phyloP scores from a whole-genome alignment of 2,888 invertebrate genomes.

The Spialia ferax region DNA sequence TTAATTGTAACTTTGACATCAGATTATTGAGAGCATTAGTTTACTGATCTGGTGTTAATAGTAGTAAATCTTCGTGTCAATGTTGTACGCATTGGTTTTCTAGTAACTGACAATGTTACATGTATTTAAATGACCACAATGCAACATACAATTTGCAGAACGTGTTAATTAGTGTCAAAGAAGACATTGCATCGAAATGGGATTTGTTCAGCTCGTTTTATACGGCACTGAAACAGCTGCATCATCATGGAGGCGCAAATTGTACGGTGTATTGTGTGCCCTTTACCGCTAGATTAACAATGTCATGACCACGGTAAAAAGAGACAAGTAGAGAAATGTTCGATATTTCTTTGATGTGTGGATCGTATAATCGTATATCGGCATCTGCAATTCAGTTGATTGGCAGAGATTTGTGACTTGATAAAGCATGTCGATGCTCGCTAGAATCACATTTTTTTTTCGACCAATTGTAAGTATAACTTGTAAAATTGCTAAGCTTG shows the following conservation, averaged over 20 bases:
- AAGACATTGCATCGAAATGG: too few relatives aligned
- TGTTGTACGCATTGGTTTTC: not conserved
- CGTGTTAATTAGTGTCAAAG: not conserved
- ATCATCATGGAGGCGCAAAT: not conserved
- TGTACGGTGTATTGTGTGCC: not conserved
- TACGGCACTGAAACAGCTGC: too few relatives aligned
- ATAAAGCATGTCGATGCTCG: too few relatives aligned
- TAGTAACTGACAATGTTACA: slow-evolving; percentile 3
- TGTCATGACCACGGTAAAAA: not conserved
- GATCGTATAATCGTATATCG: not conserved
- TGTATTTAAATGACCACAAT: not conserved
- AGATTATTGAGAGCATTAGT: not conserved
- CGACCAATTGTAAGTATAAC: too few relatives aligned
- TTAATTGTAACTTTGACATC: not conserved
- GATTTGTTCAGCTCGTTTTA: too few relatives aligned
- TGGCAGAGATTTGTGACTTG: not conserved
- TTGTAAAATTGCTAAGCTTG: too few relatives aligned
- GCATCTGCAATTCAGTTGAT: too few relatives aligned
- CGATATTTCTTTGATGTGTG: not conserved
- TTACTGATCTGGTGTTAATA: not conserved
- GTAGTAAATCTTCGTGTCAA: not conserved
- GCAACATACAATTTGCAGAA: not conserved
- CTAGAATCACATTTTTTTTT: too few relatives aligned
- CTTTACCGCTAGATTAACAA: slow-evolving; percentile 30
- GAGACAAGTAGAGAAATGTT: not conserved